Conservation (phyloP, 2,113 vertebrate species). For the Crocuta crocuta region DNA sequence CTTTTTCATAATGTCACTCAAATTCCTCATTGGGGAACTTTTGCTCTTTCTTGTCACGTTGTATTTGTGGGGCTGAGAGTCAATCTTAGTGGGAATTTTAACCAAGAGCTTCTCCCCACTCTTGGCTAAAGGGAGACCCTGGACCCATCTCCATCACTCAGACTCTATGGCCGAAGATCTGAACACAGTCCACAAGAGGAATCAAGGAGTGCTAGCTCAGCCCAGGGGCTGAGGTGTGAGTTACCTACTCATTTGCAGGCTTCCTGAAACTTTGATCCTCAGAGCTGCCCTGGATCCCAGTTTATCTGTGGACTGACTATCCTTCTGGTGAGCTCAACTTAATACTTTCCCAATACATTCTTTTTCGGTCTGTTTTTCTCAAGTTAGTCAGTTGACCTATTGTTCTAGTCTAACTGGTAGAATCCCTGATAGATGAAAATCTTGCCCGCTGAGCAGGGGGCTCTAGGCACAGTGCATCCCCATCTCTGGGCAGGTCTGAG, state of each 20-base stretch:
- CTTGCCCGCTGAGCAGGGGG: background rate
- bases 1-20: background rate
- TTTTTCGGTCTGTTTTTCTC: background rate
- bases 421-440: background rate
- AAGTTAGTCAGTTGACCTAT: background rate
- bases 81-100: background rate
- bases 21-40: background rate
- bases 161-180: background rate
- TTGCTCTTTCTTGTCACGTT: fast-evolving
- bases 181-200: background rate
- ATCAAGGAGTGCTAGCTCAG: background rate
- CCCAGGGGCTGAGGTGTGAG: background rate
- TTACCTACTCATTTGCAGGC: background rate
- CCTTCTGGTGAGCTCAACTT: background rate
- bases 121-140: background rate
- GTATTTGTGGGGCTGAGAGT: background rate
- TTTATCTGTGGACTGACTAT: too few relatives aligned
- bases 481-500: background rate
- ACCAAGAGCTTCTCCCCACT: background rate
- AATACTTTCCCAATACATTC: background rate
- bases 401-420: background rate
- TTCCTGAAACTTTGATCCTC: background rate
- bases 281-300: background rate
- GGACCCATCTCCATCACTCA: background rate
- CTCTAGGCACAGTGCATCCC: background rate